Evolutionary conservation across 1,140 invertebrate species (phyloP), one percentile per base, ranked within the genome.

Genomic region (Pseudoatta argentina): DNA sequence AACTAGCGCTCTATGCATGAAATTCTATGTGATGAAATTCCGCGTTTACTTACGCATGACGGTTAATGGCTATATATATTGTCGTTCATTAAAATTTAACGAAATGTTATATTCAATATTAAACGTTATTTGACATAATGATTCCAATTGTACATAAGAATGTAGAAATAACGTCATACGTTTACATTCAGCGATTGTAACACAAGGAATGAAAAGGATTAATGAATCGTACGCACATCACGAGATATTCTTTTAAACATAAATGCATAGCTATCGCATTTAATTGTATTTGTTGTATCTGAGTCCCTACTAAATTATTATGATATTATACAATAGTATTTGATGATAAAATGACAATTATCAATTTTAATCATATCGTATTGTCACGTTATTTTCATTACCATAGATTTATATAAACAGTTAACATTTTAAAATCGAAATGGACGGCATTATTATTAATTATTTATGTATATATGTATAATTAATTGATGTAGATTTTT

Each of bases 81-180:
- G 48, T 30, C n/a, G 57, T 73, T 82, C 34, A 61, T 82, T 75
- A 83, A 48, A 83, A 24, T 83, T 83, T 73, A 73, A 73, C 24
- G 55, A 75, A 73, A 83, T 14, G 18, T 21, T 30, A 55, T 57
- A 61, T 8, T 21, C 57, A 73, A 83, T 61, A 83, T 83, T 55
- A 59, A 73, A 30, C 39, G 2, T 73, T 44, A 73, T 75, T 73
- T 83, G 57, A 75, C n/a, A n/a, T 34, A 61, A 73, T 24, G 63
- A 48, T 39, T 24, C 48, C 14, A 14, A 39, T 24, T 24, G 16
- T 76, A 61, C 34, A 34, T 4, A 7, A 3, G n/a, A 18, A 3
- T 39, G 34, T 21, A 24, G 24, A 71, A 69, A 81, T 55, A 21
- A 21, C 34, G 2, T 5, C 21, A 5, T 53, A 67, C 7, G 16